Evolutionary conservation across 2,797 vertebrate genomes (phyloP).

Genomic region (Poecilia wingei): DNA sequence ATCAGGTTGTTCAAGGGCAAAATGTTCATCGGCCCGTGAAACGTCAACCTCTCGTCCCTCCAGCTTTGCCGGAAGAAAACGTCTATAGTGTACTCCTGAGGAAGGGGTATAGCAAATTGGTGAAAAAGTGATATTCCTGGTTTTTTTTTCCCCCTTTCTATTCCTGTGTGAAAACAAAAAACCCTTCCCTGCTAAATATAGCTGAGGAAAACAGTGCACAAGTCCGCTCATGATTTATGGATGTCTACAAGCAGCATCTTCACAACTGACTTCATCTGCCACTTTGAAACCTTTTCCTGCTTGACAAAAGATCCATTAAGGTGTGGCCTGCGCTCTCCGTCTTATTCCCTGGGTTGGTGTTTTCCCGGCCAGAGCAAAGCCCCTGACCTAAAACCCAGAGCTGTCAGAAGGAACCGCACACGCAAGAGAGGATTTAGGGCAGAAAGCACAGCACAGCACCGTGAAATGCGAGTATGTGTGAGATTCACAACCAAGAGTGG

Average conservation of each 20-base stretch:
- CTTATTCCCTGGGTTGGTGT: constrained; percentile 20
- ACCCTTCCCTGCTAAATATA: constrained; percentile 4
- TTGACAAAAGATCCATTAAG: constrained; percentile 43
- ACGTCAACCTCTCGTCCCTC: constrained; percentile 96
- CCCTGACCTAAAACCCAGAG: constrained; percentile 59
- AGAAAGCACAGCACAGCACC: constrained; percentile 39
- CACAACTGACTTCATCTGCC: constrained; percentile 38
- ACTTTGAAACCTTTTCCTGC: constrained; percentile 36
- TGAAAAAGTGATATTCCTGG: background rate
- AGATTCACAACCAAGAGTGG: constrained; percentile 28
- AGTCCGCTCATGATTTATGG: constrained; percentile 3
- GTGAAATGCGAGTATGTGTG: constrained; percentile 40
- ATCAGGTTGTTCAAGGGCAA: constrained; percentile 97
- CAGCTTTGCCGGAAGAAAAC: constrained; percentile 98
- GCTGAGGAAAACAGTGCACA: constrained; percentile 2
- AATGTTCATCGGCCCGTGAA: constrained; percentile 97
- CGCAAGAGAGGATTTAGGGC: constrained; percentile 45
- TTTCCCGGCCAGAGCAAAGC: constrained; percentile 37
- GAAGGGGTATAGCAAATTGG: constrained; percentile 19
- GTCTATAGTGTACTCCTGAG: constrained; percentile 97
- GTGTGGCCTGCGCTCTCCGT: constrained; percentile 21
- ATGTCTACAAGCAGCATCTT: constrained; percentile 28
- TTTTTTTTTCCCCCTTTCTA: background rate
- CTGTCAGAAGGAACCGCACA: constrained; percentile 51
- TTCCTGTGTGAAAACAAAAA: constrained; percentile 4